phyloP scores from a whole-genome alignment of 2,888 invertebrate genomes.

The Nemotelus pantherinus region DNA sequence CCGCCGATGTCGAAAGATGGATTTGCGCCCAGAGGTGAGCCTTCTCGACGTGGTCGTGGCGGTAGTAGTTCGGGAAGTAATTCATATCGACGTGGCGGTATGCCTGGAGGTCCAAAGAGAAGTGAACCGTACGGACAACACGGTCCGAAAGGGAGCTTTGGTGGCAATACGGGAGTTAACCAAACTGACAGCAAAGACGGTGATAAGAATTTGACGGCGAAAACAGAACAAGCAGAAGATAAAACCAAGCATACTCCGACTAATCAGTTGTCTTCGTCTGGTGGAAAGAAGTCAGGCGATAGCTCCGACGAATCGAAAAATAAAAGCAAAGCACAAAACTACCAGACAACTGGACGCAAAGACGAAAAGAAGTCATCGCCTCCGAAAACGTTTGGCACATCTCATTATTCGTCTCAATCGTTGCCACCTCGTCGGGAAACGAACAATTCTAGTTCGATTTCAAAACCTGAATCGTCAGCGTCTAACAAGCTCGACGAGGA shows the following conservation, averaged over 20 bases:
- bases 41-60: constrained; percentile 85
- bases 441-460: constrained; percentile 5
- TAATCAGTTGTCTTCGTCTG: constrained; percentile 73
- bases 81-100: constrained; percentile 63
- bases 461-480: constrained; percentile 24
- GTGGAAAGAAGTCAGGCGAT: constrained; percentile 55
- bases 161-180: constrained; percentile 55
- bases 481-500: constrained; percentile 60
- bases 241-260: constrained; percentile 75
- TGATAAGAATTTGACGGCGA: constrained; percentile 60
- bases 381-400: constrained; percentile 55
- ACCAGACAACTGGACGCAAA: constrained; percentile 52
- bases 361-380: constrained; percentile 55
- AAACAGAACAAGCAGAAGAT: constrained; percentile 66
- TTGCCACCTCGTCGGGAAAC: constrained; percentile 1
- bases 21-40: constrained; percentile 88
- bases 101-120: constrained; percentile 68
- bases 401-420: constrained; percentile 49
- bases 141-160: constrained; percentile 80
- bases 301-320: constrained; percentile 52
- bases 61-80: constrained; percentile 67
- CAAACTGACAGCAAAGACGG: constrained; percentile 51
- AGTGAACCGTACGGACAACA: constrained; percentile 79
- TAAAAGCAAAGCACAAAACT: constrained; percentile 51
- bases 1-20: constrained; percentile 68